Percentiles rank a stretch among this genome's conserved stretches.
phyloP scores from a whole-genome alignment of 92 coral and sea anemone genomes.

The Siderastrea radians region DNA sequence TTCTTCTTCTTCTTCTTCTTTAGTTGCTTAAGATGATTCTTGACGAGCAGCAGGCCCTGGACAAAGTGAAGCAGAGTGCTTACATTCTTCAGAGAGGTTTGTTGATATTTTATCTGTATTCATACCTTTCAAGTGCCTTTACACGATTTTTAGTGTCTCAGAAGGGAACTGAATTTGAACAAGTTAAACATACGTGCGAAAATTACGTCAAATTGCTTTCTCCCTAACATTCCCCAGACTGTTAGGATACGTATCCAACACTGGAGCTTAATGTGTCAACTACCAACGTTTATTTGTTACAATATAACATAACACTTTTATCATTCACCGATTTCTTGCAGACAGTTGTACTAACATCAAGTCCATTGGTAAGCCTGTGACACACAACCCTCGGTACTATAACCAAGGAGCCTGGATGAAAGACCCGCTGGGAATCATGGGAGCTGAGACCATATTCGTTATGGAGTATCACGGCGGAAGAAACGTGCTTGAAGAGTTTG shows the following conservation, averaged over 20 bases:
- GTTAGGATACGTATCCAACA: too few relatives aligned
- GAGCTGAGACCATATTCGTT: constrained; percentile 41
- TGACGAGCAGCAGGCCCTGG: neutral
- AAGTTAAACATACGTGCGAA: too few relatives aligned
- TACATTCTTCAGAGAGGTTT: constrained; percentile 21
- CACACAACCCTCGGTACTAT: neutral
- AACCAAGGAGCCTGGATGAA: constrained; percentile 59
- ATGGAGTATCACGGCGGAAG: neutral
- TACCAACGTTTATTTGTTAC: too few relatives aligned
- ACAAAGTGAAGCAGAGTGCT: constrained; percentile 7
- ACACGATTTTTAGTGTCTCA: too few relatives aligned
- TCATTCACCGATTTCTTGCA: neutral
- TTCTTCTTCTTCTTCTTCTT: neutral
- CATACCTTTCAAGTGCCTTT: too few relatives aligned
- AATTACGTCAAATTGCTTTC: too few relatives aligned
- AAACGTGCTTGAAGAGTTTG: constrained; percentile 16
- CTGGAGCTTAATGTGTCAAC: too few relatives aligned
- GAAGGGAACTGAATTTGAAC: too few relatives aligned
- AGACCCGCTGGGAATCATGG: constrained; percentile 61
- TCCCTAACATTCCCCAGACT: too few relatives aligned
- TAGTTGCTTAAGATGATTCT: constrained; percentile 19
- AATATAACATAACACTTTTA: too few relatives aligned
- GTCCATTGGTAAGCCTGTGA: constrained; percentile 45
- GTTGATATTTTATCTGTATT: neutral
- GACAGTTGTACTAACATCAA: constrained; percentile 38